Evolutionary conservation across 2,797 vertebrate genomes (phyloP), one percentile per base, ranked within the genome.

Genomic region (Neostethus bicornis): DNA sequence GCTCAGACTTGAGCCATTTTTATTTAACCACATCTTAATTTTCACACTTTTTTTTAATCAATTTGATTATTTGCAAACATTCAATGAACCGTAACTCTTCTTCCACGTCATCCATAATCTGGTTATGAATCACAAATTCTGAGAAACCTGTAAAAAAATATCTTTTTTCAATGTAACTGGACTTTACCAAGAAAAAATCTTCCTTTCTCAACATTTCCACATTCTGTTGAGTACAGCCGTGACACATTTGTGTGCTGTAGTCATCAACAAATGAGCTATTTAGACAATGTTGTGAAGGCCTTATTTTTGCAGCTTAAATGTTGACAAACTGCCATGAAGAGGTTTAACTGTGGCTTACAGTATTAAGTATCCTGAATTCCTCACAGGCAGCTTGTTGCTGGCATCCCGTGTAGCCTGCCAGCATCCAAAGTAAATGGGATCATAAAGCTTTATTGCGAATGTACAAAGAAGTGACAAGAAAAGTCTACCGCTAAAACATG

Each of bases 381-480:
- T 56, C 34, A 7, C 51, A 58, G 57, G 45, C 66, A 66, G 74
- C 65, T 58, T 67, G 74, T 74, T 20, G 19, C 56, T 29, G 65
- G 21, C 47, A 52, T 55, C 59, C 79, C 47, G 37, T 24, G 34
- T 43, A 50, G 50, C 31, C 61, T 31, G 41, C 52, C 61, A 47
- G 43, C 14, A 52, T 69, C 64, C 45, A 46, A 63, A 52, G 61
- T 60, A 76, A 70, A 76, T 76, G 76, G 70, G 75, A 77, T 75
- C 56, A 45, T 56, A 64, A 20, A 50, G 61, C 66, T 50, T 78
- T 65, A 42, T 60, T 59, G 14, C 75, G 61, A 74, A 76, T 5
- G 50, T 69, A 63, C 80, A 70, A 75, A 70, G 80, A 61, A 66
- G 51, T 13, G 46, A 53, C 48, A 49, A 48, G 21, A 58, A 58